These are phyloP conservation scores for Nymphalis urticae DNA, from an alignment of 2,888 invertebrate genomes.

Conservation along the genomic window DNA sequence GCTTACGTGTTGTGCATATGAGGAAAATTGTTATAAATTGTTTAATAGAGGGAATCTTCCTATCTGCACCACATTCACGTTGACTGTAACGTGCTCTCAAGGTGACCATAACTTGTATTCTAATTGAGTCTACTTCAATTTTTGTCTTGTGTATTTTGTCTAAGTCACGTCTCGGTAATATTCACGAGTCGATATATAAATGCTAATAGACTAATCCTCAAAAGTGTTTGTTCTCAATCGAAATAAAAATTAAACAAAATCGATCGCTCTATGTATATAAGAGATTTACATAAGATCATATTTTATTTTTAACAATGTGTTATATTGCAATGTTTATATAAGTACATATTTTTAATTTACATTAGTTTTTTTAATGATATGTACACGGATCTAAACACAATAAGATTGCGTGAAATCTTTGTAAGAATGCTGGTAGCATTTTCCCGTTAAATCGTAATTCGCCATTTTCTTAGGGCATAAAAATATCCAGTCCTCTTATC, in stretches of 20 bases:
- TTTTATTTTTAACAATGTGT: too few relatives aligned
- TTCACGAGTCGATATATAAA: neutral
- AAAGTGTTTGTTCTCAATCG: neutral
- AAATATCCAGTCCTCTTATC: too few relatives aligned
- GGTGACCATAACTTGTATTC: neutral
- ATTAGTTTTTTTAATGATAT: too few relatives aligned
- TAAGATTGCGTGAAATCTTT: too few relatives aligned
- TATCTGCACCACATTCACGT: neutral
- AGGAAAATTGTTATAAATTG: conserved; percentile 9
- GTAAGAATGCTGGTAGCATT: too few relatives aligned
- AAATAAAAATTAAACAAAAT: neutral
- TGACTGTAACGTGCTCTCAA: conserved; percentile 2
- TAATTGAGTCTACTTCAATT: neutral
- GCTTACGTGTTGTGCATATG: conserved; percentile 1
- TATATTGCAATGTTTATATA: too few relatives aligned
- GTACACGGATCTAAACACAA: too few relatives aligned
- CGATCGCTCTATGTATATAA: neutral
- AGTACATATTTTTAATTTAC: too few relatives aligned
- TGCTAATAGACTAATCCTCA: neutral
- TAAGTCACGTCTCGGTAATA: neutral
- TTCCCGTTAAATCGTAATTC: too few relatives aligned
- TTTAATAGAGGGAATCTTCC: conserved; percentile 6
- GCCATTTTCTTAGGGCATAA: too few relatives aligned
- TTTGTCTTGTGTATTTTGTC: conserved; percentile 1
- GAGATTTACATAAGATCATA: neutral